Evolutionary conservation across 2,888 invertebrate genomes (phyloP), one percentile per base, ranked within the genome.

Genomic region (Fragum whitleyi): DNA sequence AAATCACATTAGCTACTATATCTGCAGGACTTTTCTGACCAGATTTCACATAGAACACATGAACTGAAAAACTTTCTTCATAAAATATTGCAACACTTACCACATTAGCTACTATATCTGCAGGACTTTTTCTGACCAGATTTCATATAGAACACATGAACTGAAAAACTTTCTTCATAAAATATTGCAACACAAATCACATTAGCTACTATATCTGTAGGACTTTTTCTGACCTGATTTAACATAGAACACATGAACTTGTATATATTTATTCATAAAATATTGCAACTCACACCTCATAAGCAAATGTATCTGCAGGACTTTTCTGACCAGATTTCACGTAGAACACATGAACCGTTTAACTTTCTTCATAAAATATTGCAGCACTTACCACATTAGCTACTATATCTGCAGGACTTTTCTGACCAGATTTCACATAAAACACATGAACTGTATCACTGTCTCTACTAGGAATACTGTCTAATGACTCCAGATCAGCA

Each of bases 331-430:
- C 98, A 19, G 97, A 96, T 93, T 97, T 96, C 1, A 97, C 98
- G 92, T 98, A 99, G 95, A 98, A 98, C 87, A 99, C 96, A 94
- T 98, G 98, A 84, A 97, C 97, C 0, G 98, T 99, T 92, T 98
- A 97, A 91, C 96, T 96, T 1, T 97, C 97, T 84, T 98, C n/a
- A n/a, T n/a, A n/a, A n/a, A n/a, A n/a, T n/a, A n/a, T n/a, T n/a
- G n/a, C n/a, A 95, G 47, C 97, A 57, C 94, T 91, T 92, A 96
- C 96, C 92, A 96, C 96, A 95, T 97, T 97, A 73, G 95, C 95
- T 19, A 99, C 95, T 85, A 99, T 98, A 88, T 98, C 97, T 16
- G 95, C 95, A 0, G 97, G 96, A 81, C 94, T 94, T 69, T 96
- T 96, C 94, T 98, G 98, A 0, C 97, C 98, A 19, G 97, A 96